Evolutionary conservation across 2,888 invertebrate species (phyloP).

Genomic region (Tetramorium bicarinatum): DNA sequence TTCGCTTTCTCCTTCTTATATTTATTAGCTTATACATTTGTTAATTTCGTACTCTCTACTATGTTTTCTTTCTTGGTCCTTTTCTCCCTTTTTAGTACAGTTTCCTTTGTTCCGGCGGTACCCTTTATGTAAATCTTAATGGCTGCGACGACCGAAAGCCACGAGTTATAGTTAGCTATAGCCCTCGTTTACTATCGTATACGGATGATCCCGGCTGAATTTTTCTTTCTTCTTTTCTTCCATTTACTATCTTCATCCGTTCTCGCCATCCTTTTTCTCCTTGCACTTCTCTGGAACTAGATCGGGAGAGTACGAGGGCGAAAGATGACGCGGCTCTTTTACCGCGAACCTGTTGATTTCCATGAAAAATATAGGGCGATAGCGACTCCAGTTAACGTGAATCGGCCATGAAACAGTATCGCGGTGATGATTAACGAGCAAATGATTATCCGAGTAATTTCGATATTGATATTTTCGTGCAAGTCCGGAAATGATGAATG

Average conservation of each 20-base stretch:
- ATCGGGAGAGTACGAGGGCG: conserved; percentile 67
- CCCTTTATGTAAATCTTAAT: conserved; percentile 80
- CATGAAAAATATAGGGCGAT: conserved; percentile 72
- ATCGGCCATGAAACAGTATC: conserved; percentile 64
- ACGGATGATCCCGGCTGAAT: conserved; percentile 70
- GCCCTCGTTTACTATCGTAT: conserved; percentile 64
- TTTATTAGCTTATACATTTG: conserved; percentile 3
- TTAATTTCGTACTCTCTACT: neutral
- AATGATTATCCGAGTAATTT: conserved; percentile 60
- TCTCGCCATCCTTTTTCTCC: conserved; percentile 52
- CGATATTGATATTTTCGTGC: conserved; percentile 49
- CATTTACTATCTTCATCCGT: conserved; percentile 28
- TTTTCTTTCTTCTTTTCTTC: conserved; percentile 25
- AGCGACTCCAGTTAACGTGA: conserved; percentile 31
- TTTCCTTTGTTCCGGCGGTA: conserved; percentile 3
- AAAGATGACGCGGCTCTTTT: conserved; percentile 72
- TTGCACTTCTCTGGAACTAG: conserved; percentile 56
- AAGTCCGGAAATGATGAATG: conserved; percentile 44
- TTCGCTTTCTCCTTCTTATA: neutral
- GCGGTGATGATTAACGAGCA: conserved; percentile 74
- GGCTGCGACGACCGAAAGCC: conserved; percentile 73
- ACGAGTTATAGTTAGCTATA: conserved; percentile 71
- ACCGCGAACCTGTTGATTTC: conserved; percentile 74
- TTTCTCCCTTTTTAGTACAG: neutral
- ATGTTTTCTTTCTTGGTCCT: neutral